Conservation (phyloP, 2,888 invertebrate species). For the Torymus tubicola region DNA sequence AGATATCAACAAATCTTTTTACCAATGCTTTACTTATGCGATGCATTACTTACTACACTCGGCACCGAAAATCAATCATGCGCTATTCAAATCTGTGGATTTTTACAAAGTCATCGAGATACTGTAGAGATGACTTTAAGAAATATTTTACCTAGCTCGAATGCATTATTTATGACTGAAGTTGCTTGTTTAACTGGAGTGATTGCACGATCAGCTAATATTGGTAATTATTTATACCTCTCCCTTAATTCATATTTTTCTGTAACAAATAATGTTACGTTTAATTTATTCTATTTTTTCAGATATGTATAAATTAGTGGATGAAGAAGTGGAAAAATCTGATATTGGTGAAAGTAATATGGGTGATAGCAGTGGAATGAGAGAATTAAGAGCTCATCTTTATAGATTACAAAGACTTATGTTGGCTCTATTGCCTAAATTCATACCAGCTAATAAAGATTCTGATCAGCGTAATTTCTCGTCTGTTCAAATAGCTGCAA, state of each 20-base stretch:
- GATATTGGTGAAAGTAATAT: constrained; percentile 63
- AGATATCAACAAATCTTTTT: constrained; percentile 90
- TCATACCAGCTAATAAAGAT: constrained; percentile 72
- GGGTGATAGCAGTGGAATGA: constrained; percentile 70
- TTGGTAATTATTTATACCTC: constrained; percentile 64
- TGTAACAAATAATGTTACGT: background rate
- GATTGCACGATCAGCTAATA: constrained; percentile 83
- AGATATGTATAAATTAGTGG: constrained; percentile 74
- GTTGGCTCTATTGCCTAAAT: constrained; percentile 86
- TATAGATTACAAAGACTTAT: constrained; percentile 85
- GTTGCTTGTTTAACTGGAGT: constrained; percentile 87
- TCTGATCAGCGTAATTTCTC: constrained; percentile 67
- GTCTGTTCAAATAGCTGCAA: constrained; percentile 82
- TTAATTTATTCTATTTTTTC: constrained; percentile 37
- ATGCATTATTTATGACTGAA: constrained; percentile 84
- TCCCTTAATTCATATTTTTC: background rate
- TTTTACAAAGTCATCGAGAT: constrained; percentile 89
- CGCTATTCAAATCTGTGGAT: constrained; percentile 87
- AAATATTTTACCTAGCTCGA: constrained; percentile 82
- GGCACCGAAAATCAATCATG: constrained; percentile 91
- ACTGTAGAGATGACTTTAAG: constrained; percentile 88
- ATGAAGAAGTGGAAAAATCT: constrained; percentile 68
- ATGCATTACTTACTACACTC: constrained; percentile 88
- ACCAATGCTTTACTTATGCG: constrained; percentile 88
- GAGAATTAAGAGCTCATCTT: constrained; percentile 79